Conservation (phyloP, 2,888 invertebrate genomes). For the Tubulanus polymorphus region DNA sequence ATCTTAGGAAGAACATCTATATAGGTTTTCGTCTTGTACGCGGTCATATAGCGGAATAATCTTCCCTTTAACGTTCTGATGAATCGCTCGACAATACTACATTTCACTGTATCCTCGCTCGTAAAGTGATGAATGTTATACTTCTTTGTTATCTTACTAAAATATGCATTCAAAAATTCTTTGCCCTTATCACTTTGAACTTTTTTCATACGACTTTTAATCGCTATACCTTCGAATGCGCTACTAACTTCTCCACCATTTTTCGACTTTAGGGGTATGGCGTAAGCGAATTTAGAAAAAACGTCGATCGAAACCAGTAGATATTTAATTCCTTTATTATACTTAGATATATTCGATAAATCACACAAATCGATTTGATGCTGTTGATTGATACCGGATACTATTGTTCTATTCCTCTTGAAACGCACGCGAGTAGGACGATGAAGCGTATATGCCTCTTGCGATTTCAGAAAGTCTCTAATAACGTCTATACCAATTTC, state of each 20-base stretch:
- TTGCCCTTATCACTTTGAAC: not conserved
- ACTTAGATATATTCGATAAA: not conserved
- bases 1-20: not conserved
- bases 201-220: not conserved
- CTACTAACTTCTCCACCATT: not conserved
- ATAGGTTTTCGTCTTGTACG: not conserved
- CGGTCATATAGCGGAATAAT: not conserved
- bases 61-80: not conserved
- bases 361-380: not conserved
- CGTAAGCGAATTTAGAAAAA: not conserved
- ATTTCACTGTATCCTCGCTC: not conserved
- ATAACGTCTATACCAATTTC: not conserved
- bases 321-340: not conserved
- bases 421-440: not conserved
- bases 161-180: not conserved
- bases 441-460: not conserved
- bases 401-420: not conserved
- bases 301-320: not conserved
- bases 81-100: not conserved
- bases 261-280: not conserved
- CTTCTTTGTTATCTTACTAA: not conserved
- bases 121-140: not conserved
- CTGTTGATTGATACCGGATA: not conserved
- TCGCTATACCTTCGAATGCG: not conserved
- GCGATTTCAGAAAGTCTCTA: not conserved